Base-by-base conservation (phyloP, 2,113 vertebrate species). In the Tympanuchus pallidicinctus region DNA sequence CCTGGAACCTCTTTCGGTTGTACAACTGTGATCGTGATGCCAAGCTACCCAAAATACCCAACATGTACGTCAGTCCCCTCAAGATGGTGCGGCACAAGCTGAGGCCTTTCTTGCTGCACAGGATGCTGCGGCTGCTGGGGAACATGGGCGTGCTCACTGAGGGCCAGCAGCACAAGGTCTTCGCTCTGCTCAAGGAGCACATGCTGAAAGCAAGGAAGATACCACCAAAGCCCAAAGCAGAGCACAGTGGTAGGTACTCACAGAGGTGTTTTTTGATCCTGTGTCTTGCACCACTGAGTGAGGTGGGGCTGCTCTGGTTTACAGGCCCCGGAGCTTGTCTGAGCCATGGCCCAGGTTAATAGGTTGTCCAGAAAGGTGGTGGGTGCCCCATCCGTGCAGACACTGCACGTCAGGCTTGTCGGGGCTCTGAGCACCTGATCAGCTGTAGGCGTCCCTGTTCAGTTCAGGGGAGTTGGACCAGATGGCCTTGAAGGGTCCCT, bases 241-340 rank as follows among this genome's bases (percentile, higher is more conserved):
- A 93, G 8, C 59, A 22, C 74, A 87, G 52, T 36, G 82, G 88
- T 95, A 90, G 57, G 94, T 94, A 81, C 5, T 45, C n/a, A 32
- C 73, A n/a, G 84, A 78, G 54, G 8, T 1, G 5, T 16, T 43
- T 6, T 3, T 34, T 12, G 16, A 8, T 40, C 8, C 42, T 30
- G 13, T 3, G 11, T 50, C 38, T 38, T 0, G 0, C 28, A 24
- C 47, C 5, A 3, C 6, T 21, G 12, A 42, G 28, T 32, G 28
- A 32, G 42, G 19, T 22, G 34, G 74, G 22, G 19, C n/a, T 0
- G 2, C 16, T 1, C 45, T 18, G 5, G 25, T 0, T 0, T n/a
- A 22, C 1, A 0, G 22, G 72, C 47, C 47, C n/a, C 3, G 18
- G 17, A 19, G n/a, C n/a, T 28, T 70, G 34, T n/a, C 75, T 47